Base-by-base conservation (phyloP, 2,113 vertebrate species). In the Callionymus lyra region DNA sequence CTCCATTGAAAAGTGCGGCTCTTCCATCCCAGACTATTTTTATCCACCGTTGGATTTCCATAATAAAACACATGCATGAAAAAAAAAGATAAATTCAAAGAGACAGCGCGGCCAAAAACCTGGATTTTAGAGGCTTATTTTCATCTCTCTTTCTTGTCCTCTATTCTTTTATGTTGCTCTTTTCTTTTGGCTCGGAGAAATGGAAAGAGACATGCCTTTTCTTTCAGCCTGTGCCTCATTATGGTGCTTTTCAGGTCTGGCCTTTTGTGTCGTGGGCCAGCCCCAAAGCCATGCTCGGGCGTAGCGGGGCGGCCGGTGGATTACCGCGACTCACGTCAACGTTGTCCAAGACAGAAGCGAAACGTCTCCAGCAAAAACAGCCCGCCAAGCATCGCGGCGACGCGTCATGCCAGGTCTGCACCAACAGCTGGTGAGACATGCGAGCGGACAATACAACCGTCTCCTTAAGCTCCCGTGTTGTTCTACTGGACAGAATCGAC, bases 51-150 rank as follows among this genome's bases (percentile, higher is more conserved):
- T 41, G 50, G 47, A 83, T 85, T 85, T 79, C 39, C 82, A 84
- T 83, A 72, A 83, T 73, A 83, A 84, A 81, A 81, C 68, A 76
- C 54, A 72, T 38, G 75, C 77, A 77, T 76, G 72, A 73, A 71
- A 65, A 75, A n/a, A 50, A 75, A 48, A 66, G 72, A 85, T 80
- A 72, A 80, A 80, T 67, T 73, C 74, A 81, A 79, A 79, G 72
- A 81, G 78, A 81, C 76, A 81, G 78, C 70, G n/a, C 56, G 31
- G 74, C 64, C 79, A 72, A 60, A 76, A 76, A 67, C 60, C 64
- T 69, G 79, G 78, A 79, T 77, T 80, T 79, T 64, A 52, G 67
- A 51, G 60, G 72, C 77, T 81, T 82, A 81, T 85, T 83, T 82
- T 74, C 79, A 81, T 77, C 72, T 60, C 65, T 77, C 59, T 73